Conservation (phyloP, 2,888 invertebrate genomes). For the Drosophila testacea region DNA sequence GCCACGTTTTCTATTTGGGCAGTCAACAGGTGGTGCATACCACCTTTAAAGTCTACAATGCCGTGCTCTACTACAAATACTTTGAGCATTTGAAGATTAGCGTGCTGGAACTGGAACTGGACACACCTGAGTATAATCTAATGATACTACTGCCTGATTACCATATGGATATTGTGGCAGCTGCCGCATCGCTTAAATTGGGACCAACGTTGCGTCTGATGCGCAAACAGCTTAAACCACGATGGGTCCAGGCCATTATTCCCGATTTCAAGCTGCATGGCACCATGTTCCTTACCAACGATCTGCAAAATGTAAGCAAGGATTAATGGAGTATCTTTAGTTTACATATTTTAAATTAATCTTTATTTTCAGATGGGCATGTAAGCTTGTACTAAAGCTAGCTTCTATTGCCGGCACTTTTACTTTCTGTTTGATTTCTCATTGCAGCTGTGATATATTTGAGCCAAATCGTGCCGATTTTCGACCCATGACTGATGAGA, state of each 20-base stretch:
- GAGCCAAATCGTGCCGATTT: conserved; percentile 93
- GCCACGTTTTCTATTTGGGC: conserved; percentile 85
- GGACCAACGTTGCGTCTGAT: conserved; percentile 89
- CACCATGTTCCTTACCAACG: conserved; percentile 92
- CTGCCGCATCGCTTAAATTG: conserved; percentile 88
- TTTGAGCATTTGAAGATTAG: conserved; percentile 90
- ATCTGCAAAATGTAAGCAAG: conserved; percentile 90
- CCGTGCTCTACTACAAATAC: conserved; percentile 91
- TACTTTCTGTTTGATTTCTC: conserved; percentile 46
- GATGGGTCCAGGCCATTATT: conserved; percentile 91
- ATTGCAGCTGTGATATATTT: conserved; percentile 91
- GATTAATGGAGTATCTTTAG: background rate
- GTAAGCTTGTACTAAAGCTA: conserved; percentile 55
- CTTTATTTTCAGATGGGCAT: conserved; percentile 67
- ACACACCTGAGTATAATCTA: conserved; percentile 92
- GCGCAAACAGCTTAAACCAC: conserved; percentile 89
- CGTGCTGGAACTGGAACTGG: conserved; percentile 91
- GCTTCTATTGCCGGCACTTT: conserved; percentile 26
- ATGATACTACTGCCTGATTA: conserved; percentile 90
- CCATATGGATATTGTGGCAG: conserved; percentile 88
- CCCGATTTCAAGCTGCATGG: conserved; percentile 93
- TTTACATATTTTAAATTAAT: background rate
- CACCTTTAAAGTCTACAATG: conserved; percentile 91
- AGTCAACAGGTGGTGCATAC: conserved; percentile 86
- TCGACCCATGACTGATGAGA: conserved; percentile 91